Evolutionary conservation across 2,888 invertebrate species (phyloP).

Genomic region (Argynnis bischoffii): DNA sequence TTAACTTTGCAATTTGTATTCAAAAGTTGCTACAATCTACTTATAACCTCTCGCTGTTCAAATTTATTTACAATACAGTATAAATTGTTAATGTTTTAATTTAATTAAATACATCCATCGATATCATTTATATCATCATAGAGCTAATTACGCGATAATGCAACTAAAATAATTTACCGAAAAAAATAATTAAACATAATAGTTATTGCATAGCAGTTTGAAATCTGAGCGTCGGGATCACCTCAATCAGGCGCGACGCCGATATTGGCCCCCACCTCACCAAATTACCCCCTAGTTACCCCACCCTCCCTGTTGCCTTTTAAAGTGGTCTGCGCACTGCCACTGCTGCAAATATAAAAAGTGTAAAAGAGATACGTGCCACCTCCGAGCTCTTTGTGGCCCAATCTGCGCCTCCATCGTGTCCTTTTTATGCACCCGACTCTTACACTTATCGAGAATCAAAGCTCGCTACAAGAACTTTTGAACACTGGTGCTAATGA

Average conservation of each 20-base stretch:
- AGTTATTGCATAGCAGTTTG: conserved; percentile 56
- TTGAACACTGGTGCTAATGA: conserved; percentile 76
- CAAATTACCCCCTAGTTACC: conserved; percentile 82
- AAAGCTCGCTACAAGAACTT: conserved; percentile 75
- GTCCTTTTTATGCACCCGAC: conserved; percentile 75
- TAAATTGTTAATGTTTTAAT: background rate
- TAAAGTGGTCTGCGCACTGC: conserved; percentile 82
- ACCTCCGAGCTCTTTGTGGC: conserved; percentile 81
- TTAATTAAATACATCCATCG: background rate
- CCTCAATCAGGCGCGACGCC: conserved; percentile 79
- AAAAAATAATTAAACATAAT: conserved; percentile 32
- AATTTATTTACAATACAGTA: background rate
- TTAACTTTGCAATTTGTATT: conserved; percentile 39
- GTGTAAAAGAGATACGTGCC: conserved; percentile 75
- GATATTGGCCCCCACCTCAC: conserved; percentile 79
- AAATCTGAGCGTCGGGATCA: conserved; percentile 74
- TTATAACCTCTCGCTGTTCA: conserved; percentile 3
- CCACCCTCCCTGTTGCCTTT: conserved; percentile 76
- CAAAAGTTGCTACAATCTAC: conserved; percentile 17
- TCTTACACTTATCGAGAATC: conserved; percentile 79
- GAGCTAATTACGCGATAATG: background rate
- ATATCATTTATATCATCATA: background rate
- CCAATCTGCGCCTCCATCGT: conserved; percentile 78
- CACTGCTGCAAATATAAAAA: conserved; percentile 80
- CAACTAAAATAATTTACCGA: background rate